Evolutionary conservation across 2,888 invertebrate genomes (phyloP).

Genomic region (Lymantria dispar): DNA sequence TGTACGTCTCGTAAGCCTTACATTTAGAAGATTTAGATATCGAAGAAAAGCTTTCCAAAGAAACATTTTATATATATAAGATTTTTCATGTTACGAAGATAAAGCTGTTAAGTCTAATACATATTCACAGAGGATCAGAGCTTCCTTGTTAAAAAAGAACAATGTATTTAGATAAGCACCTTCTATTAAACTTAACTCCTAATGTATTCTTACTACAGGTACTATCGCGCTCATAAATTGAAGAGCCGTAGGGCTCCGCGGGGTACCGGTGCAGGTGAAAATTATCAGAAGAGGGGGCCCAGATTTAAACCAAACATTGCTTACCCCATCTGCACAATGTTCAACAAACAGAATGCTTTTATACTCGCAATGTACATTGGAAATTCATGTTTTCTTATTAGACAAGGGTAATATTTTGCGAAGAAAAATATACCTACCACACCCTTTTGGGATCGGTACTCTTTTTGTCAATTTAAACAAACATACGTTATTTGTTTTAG

Average conservation of each 20-base stretch:
- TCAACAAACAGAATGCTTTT: constrained; percentile 33
- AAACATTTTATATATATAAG: neutral
- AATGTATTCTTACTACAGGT: constrained; percentile 66
- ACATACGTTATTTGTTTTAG: neutral
- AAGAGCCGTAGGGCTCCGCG: constrained; percentile 40
- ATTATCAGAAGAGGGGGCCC: constrained; percentile 72
- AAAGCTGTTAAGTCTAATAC: neutral
- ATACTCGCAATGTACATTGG: constrained; percentile 29
- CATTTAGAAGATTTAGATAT: neutral
- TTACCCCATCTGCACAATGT: constrained; percentile 34
- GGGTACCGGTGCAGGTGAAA: constrained; percentile 68
- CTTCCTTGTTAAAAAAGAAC: constrained; percentile 1
- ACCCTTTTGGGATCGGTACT: neutral
- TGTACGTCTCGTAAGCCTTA: too few relatives aligned
- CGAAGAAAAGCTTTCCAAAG: neutral
- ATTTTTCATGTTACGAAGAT: neutral
- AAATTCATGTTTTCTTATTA: constrained; percentile 38
- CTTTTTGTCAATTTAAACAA: neutral
- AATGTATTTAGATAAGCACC: constrained; percentile 19
- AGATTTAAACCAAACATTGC: constrained; percentile 75
- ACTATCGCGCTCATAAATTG: constrained; percentile 76
- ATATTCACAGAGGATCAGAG: neutral
- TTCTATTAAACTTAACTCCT: constrained; percentile 42
- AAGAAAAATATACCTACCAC: constrained; percentile 12
- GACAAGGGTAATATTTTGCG: constrained; percentile 27